Evolutionary conservation across 2,113 vertebrate species (phyloP).

Genomic region (Neodon shergylaensis): DNA sequence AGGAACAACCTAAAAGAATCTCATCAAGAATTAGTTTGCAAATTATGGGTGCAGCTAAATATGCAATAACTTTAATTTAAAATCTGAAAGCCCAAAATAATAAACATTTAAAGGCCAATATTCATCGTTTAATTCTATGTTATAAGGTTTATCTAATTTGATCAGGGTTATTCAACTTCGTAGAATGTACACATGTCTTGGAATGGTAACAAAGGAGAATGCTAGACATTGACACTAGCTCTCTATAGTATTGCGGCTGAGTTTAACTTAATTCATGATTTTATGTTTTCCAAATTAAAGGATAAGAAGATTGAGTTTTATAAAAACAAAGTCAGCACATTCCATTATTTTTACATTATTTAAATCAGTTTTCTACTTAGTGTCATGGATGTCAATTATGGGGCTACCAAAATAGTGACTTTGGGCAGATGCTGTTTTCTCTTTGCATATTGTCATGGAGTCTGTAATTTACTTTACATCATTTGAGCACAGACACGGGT

Average conservation of each 20-base stretch:
- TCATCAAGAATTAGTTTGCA: not conserved
- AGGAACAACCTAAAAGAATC: not conserved
- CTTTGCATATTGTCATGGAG: not conserved
- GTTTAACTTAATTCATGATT: not conserved
- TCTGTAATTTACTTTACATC: constrained; percentile 36
- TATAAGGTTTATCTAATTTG: not conserved
- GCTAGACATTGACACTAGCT: not conserved
- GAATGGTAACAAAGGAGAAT: not conserved
- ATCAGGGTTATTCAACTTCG: not conserved
- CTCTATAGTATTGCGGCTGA: not conserved
- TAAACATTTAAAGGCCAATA: constrained; percentile 5
- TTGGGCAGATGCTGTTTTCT: not conserved
- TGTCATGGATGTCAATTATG: not conserved
- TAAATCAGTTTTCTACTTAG: not conserved
- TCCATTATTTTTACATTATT: constrained; percentile 43
- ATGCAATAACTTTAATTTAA: not conserved
- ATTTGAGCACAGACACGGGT: not conserved
- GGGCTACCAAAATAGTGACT: not conserved
- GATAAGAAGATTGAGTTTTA: not conserved
- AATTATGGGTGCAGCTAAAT: not conserved
- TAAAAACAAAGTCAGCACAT: constrained; percentile 10
- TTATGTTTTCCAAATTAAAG: constrained; percentile 27
- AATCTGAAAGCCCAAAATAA: not conserved
- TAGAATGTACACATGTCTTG: not conserved
- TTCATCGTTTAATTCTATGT: not conserved